Percentiles rank a stretch among this genome's conserved stretches.
Evolutionary conservation across 2,888 invertebrate species (phyloP).

Genomic region (Morinoia aosen): DNA sequence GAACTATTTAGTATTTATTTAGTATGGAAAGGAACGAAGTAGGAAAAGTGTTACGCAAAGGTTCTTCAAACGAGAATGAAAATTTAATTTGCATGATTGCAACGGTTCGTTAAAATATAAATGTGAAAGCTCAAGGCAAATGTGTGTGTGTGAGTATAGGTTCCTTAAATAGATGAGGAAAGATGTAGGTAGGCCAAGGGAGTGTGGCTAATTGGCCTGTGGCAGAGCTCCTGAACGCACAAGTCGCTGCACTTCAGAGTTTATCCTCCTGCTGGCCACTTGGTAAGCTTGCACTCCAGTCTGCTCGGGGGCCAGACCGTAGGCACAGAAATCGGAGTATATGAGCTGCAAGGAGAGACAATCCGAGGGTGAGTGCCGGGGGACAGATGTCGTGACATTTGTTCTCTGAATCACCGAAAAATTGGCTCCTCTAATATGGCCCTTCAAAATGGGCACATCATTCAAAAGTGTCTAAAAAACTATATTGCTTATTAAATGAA

Average conservation of each 20-base stretch:
- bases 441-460: conserved; percentile 4
- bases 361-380: conserved; percentile 55
- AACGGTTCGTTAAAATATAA: neutral
- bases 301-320: conserved; percentile 66
- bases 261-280: conserved; percentile 67
- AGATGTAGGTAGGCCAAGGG: conserved; percentile 29
- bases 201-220: conserved; percentile 24
- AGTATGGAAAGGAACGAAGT: neutral
- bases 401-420: neutral
- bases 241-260: conserved; percentile 66
- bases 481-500: neutral
- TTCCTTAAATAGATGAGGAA: neutral
- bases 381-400: neutral
- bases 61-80: neutral
- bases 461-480: neutral
- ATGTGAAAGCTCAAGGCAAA: neutral
- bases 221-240: conserved; percentile 63
- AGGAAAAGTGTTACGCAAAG: neutral
- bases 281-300: conserved; percentile 65
- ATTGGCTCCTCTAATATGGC: neutral
- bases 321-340: conserved; percentile 67
- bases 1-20: neutral
- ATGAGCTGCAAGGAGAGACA: conserved; percentile 67
- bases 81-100: neutral
- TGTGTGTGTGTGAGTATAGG: conserved; percentile 12